These are phyloP conservation scores for Macaria liturata DNA, from an alignment of 2,888 invertebrate genomes.

Conservation along the genomic window DNA sequence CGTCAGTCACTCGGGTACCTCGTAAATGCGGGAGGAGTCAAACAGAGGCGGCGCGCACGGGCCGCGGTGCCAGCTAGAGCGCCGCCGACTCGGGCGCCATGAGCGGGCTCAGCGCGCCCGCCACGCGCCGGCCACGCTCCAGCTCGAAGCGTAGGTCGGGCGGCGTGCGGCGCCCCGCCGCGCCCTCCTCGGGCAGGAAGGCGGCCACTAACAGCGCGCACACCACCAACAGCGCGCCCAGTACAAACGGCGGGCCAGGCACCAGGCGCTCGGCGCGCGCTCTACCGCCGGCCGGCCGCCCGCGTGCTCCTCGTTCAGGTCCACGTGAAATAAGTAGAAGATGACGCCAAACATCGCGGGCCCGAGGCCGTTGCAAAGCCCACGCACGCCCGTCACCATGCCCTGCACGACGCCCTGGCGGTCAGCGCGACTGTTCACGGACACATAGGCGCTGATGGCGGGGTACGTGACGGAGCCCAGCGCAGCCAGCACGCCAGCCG, in stretches of 20 bases:
- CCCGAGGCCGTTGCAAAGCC: constrained; percentile 98
- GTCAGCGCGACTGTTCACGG: constrained; percentile 98
- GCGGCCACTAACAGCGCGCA: constrained; percentile 96
- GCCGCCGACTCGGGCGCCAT: constrained; percentile 91
- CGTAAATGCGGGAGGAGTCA: constrained; percentile 70
- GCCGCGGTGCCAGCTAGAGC: constrained; percentile 83
- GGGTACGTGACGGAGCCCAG: constrained; percentile 99
- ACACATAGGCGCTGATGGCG: constrained; percentile 99
- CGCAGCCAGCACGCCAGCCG: constrained; percentile 97
- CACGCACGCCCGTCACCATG: constrained; percentile 99
- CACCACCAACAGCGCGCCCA: constrained; percentile 98
- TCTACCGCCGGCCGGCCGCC: constrained; percentile 73
- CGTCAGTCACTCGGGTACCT: constrained; percentile 66
- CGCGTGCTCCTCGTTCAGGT: constrained; percentile 91
- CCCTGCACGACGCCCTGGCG: constrained; percentile 98
- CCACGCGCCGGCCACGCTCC: constrained; percentile 90
- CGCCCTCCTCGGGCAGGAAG: constrained; percentile 89
- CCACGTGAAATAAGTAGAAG: constrained; percentile 99
- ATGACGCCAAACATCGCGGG: constrained; percentile 99
- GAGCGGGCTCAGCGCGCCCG: constrained; percentile 90
- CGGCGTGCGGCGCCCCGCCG: constrained; percentile 67
- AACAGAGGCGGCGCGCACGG: constrained; percentile 73
- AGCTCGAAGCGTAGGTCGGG: constrained; percentile 92
- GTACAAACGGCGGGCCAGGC: constrained; percentile 99
- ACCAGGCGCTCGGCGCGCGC: constrained; percentile 86